Percentiles rank a stretch among this genome's conserved stretches.
phyloP scores from a whole-genome alignment of 1,140 invertebrate genomes.

The Nymphalis io region DNA sequence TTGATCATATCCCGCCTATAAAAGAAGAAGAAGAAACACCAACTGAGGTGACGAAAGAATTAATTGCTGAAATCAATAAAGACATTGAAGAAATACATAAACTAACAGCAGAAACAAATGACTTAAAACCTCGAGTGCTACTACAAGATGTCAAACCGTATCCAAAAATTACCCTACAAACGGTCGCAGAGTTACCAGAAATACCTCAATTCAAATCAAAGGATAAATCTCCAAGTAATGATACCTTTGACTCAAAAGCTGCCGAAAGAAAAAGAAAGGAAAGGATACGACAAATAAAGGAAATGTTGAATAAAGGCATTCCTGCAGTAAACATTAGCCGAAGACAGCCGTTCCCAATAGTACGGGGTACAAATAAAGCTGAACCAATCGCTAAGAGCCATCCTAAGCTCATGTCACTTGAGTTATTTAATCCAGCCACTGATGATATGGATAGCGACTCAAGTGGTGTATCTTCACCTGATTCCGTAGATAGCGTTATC shows the following conservation, averaged over 20 bases:
- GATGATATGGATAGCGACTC: slow-evolving; percentile 95
- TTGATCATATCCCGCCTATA: slow-evolving; percentile 70
- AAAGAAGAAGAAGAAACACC: slow-evolving; percentile 72
- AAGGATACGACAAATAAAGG: slow-evolving; percentile 85
- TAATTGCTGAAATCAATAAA: slow-evolving; percentile 78
- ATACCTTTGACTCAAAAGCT: slow-evolving; percentile 67
- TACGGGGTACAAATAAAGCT: slow-evolving; percentile 81
- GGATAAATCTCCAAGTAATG: slow-evolving; percentile 58
- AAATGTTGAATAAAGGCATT: slow-evolving; percentile 82
- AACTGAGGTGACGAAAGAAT: slow-evolving; percentile 65
- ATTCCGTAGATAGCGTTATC: slow-evolving; percentile 92
- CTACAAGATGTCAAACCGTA: slow-evolving; percentile 79
- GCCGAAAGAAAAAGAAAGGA: slow-evolving; percentile 80
- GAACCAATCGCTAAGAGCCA: slow-evolving; percentile 76
- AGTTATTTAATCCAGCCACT: slow-evolving; percentile 94
- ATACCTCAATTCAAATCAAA: slow-evolving; percentile 82
- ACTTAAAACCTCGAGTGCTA: slow-evolving; percentile 68
- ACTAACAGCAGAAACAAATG: slow-evolving; percentile 75
- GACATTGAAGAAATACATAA: slow-evolving; percentile 80
- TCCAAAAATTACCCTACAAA: slow-evolving; percentile 82
- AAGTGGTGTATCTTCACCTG: slow-evolving; percentile 91
- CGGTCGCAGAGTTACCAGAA: slow-evolving; percentile 82
- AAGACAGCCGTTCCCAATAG: slow-evolving; percentile 84
- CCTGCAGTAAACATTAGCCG: slow-evolving; percentile 68
- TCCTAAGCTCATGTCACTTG: slow-evolving; percentile 88